phyloP scores from a whole-genome alignment of 1,140 invertebrate genomes.

The Drosophila sp. region DNA sequence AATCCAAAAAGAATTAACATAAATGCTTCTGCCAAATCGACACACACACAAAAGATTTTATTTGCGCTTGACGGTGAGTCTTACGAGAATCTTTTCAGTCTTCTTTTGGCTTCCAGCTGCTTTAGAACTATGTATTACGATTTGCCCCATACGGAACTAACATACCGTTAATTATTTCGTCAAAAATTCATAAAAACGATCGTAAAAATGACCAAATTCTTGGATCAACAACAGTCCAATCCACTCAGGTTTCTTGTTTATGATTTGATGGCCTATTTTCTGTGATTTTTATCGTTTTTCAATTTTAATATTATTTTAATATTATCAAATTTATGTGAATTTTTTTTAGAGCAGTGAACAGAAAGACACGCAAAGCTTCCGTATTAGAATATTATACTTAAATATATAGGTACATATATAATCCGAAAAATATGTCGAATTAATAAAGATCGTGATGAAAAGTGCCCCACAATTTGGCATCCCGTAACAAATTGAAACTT shows the following conservation, averaged over 20 bases:
- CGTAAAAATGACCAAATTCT: slow-evolving; percentile 14
- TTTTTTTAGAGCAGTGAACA: slow-evolving; percentile 30
- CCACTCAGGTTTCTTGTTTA: slow-evolving; percentile 36
- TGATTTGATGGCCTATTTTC: slow-evolving; percentile 56
- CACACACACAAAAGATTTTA: slow-evolving; percentile 26
- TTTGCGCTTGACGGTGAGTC: background rate
- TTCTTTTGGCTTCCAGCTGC: slow-evolving; percentile 22
- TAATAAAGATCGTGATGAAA: background rate
- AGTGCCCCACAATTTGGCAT: background rate
- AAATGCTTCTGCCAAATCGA: slow-evolving; percentile 27
- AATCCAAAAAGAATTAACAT: slow-evolving; percentile 23
- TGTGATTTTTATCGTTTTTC: slow-evolving; percentile 35
- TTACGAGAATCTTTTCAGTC: slow-evolving; percentile 33
- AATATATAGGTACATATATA: background rate
- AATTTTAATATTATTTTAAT: slow-evolving; percentile 41
- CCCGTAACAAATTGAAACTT: slow-evolving; percentile 8
- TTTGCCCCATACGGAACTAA: slow-evolving; percentile 54
- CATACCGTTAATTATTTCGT: slow-evolving; percentile 34
- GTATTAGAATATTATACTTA: slow-evolving; percentile 30
- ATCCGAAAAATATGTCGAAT: background rate
- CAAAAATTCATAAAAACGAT: slow-evolving; percentile 8
- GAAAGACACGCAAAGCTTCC: slow-evolving; percentile 27
- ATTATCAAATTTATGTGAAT: slow-evolving; percentile 36
- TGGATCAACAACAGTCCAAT: slow-evolving; percentile 27
- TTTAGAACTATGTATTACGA: slow-evolving; percentile 22